phyloP scores from a whole-genome alignment of 2,888 invertebrate genomes.

The Helicoverpa assulta region DNA sequence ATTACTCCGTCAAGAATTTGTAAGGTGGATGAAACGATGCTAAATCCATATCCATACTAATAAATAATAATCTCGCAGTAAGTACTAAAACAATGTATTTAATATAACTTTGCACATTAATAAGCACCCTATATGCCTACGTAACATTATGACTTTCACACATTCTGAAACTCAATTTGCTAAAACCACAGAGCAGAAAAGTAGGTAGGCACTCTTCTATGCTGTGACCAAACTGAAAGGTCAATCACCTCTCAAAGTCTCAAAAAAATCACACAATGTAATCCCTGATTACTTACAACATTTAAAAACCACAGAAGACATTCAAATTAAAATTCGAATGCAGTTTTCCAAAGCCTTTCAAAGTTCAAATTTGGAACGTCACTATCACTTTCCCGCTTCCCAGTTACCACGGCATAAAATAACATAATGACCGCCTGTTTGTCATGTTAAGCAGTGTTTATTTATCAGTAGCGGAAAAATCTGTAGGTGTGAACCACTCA shows the following conservation, averaged over 20 bases:
- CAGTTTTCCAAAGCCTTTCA: constrained; percentile 20
- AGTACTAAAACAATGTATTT: too few species aligned
- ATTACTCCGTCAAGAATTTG: background rate
- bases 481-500: constrained; percentile 70
- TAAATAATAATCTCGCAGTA: too few species aligned
- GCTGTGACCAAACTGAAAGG: too few species aligned
- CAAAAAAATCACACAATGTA: too few species aligned
- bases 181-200: too few species aligned
- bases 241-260: too few species aligned
- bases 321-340: constrained; percentile 19
- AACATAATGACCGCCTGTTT: constrained; percentile 63
- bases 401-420: constrained; percentile 57
- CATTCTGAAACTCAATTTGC: too few species aligned
- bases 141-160: too few species aligned
- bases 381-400: constrained; percentile 47
- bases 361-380: constrained; percentile 25
- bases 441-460: constrained; percentile 67
- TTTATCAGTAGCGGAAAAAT: constrained; percentile 65
- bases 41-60: too few species aligned
- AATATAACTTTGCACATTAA: too few species aligned
- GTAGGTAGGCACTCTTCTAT: too few species aligned
- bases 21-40: background rate
- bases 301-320: constrained; percentile 16
- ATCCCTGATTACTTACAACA: background rate
- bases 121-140: too few species aligned